Percentiles rank a stretch among this genome's conserved stretches.
Evolutionary conservation across 2,888 invertebrate species (phyloP).

Genomic region (Sisyra terminalis): DNA sequence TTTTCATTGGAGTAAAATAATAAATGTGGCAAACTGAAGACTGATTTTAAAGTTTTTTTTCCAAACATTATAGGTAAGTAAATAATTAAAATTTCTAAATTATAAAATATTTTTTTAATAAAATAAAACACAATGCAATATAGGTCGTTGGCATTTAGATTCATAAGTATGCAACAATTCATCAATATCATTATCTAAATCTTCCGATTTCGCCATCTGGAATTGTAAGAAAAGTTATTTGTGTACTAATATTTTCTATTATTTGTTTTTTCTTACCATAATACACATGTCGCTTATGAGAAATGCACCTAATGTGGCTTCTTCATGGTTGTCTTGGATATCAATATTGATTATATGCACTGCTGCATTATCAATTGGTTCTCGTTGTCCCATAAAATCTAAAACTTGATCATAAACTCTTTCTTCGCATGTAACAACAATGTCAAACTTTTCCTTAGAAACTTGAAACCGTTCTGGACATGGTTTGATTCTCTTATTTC

Average conservation of each 20-base stretch:
- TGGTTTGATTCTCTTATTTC: constrained; percentile 88
- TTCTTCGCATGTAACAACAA: constrained; percentile 95
- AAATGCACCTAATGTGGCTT: constrained; percentile 97
- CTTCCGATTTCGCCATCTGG: constrained; percentile 73
- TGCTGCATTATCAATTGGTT: constrained; percentile 65
- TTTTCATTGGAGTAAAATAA: no score
- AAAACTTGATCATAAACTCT: constrained; percentile 96
- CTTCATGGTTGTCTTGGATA: constrained; percentile 98
- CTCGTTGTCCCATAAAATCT: constrained; percentile 75
- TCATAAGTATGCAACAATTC: constrained; percentile 91
- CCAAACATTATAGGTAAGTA: no score
- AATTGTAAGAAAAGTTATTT: constrained; percentile 17
- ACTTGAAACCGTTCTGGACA: constrained; percentile 90
- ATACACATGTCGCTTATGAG: constrained; percentile 90
- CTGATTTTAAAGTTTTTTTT: no score
- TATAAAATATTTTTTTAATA: constrained; percentile 40
- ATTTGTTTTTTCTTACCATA: constrained; percentile 46
- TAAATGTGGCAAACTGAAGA: no score
- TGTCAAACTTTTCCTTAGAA: constrained; percentile 78
- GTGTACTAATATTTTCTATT: background rate
- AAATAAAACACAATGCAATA: constrained; percentile 88
- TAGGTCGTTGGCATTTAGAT: constrained; percentile 64
- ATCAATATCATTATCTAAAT: constrained; percentile 95
- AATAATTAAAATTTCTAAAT: no score
- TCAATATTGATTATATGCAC: constrained; percentile 97